phyloP scores from a whole-genome alignment of 2,797 vertebrate species.

The Lepus townsendii region DNA sequence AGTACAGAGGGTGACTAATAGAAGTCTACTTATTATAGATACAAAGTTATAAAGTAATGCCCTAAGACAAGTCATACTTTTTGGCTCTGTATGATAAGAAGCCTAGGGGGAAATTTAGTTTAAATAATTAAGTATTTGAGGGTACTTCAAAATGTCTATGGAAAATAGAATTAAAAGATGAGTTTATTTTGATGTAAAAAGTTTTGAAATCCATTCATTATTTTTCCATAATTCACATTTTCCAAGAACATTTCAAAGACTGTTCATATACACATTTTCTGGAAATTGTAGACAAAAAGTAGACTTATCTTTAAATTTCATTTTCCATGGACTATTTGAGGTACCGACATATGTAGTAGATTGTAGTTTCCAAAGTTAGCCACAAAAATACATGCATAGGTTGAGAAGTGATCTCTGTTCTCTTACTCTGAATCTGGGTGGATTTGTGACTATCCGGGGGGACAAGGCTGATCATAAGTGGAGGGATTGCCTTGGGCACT shows the following conservation, averaged over 20 bases:
- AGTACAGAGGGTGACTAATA: neutral
- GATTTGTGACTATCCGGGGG: neutral
- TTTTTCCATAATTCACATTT: too few species aligned
- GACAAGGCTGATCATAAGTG: neutral
- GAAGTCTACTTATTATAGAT: neutral
- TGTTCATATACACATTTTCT: too few species aligned
- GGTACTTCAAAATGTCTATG: too few species aligned
- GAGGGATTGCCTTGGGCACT: neutral
- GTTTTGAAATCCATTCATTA: too few species aligned
- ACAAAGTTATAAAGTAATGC: neutral
- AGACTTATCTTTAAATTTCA: too few species aligned
- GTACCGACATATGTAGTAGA: neutral
- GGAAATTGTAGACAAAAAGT: too few species aligned
- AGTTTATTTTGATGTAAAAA: too few species aligned
- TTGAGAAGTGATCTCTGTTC: neutral
- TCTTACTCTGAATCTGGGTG: neutral
- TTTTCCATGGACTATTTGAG: too few species aligned
- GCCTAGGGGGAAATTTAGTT: neutral
- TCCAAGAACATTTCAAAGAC: too few species aligned
- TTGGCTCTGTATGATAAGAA: neutral
- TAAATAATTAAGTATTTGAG: neutral
- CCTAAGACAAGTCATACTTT: neutral
- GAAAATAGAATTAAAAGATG: too few species aligned
- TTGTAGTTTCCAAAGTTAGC: neutral
- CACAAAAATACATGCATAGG: neutral